Conservation (phyloP, 2,888 invertebrate genomes). For the Eristalinus aeneus region DNA sequence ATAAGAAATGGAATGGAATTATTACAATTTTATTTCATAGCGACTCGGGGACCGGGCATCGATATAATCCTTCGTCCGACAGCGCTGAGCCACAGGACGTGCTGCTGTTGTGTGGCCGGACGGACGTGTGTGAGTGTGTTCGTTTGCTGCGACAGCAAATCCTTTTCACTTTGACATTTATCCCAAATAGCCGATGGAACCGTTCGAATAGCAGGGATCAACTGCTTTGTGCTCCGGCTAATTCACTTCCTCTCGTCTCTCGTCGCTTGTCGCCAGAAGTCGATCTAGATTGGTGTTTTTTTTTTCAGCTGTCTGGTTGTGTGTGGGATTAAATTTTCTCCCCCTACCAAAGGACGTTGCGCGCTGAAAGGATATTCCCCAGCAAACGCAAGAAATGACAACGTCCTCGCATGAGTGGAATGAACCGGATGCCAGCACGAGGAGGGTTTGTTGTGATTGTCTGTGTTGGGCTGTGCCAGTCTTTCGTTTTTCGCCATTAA, state of each 20-base stretch:
- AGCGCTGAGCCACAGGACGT: slow-evolving; percentile 21
- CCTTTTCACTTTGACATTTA: slow-evolving; percentile 71
- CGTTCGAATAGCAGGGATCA: slow-evolving; percentile 66
- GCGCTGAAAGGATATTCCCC: slow-evolving; percentile 7
- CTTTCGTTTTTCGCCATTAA: neutral
- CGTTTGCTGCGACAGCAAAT: slow-evolving; percentile 60
- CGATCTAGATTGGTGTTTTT: slow-evolving; percentile 51
- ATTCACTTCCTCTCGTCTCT: slow-evolving; percentile 61
- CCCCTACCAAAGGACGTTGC: slow-evolving; percentile 1
- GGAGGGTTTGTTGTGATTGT: slow-evolving; percentile 27
- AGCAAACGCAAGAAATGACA: slow-evolving; percentile 1
- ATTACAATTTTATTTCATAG: slow-evolving; percentile 65
- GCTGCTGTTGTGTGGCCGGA: neutral
- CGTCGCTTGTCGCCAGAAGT: slow-evolving; percentile 49
- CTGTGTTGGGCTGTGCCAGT: slow-evolving; percentile 4
- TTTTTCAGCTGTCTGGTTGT: neutral
- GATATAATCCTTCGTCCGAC: slow-evolving; percentile 65
- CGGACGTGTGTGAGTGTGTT: slow-evolving; percentile 2
- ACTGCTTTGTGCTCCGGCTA: slow-evolving; percentile 67
- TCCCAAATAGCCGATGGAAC: slow-evolving; percentile 68
- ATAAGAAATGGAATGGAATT: slow-evolving; percentile 62
- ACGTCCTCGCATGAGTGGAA: slow-evolving; percentile 7
- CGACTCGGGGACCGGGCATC: slow-evolving; percentile 29
- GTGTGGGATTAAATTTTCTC: slow-evolving; percentile 45
- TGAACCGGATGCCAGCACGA: neutral